Conservation (phyloP, 2,888 invertebrate species). For the Spilosoma lubricipeda region DNA sequence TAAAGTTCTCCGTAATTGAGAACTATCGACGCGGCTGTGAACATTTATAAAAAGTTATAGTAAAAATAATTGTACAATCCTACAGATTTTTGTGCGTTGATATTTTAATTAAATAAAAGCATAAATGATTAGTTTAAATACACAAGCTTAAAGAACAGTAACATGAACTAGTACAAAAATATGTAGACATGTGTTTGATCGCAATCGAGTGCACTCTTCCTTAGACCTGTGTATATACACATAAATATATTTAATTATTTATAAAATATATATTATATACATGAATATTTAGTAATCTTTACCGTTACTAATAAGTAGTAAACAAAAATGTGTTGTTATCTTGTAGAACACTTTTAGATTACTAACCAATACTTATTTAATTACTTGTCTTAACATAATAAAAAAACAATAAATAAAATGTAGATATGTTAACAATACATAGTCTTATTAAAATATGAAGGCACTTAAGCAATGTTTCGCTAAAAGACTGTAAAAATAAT, state of each 20-base stretch:
- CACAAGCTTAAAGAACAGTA: conserved; percentile 24
- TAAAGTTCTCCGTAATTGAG: conserved; percentile 67
- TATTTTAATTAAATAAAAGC: conserved; percentile 30
- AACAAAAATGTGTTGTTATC: background rate
- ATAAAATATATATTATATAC: conserved; percentile 18
- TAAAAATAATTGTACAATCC: conserved; percentile 54
- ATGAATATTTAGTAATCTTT: background rate
- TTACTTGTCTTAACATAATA: background rate
- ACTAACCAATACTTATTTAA: background rate
- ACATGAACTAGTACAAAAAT: background rate
- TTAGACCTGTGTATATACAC: conserved; percentile 17
- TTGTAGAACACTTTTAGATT: background rate
- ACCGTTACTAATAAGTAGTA: background rate
- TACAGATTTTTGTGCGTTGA: conserved; percentile 31
- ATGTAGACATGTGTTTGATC: background rate
- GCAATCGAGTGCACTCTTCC: conserved; percentile 14
- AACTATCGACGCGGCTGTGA: conserved; percentile 84
- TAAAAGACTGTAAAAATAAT: conserved; percentile 24
- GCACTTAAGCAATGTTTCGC: conserved; percentile 35
- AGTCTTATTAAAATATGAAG: conserved; percentile 15
- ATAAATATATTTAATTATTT: background rate
- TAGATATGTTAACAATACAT: conserved; percentile 2
- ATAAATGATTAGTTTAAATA: conserved; percentile 17
- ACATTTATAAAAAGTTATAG: conserved; percentile 81
- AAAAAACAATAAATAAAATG: background rate